Conservation (phyloP, 2,797 vertebrate species). For the Cheirogaleus major region DNA sequence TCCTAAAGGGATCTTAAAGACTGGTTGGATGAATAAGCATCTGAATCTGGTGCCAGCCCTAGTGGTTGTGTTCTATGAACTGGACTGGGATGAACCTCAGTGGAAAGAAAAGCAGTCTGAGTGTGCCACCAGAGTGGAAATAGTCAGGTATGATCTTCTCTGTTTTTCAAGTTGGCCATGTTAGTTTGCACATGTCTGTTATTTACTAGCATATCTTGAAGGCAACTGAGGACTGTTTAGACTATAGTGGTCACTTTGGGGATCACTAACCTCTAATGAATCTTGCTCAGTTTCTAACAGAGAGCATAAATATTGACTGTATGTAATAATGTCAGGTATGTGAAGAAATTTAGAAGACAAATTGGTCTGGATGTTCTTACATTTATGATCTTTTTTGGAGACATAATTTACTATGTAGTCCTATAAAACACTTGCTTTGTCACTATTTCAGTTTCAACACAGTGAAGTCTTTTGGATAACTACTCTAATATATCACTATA, state of each 20-base stretch:
- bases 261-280: not conserved
- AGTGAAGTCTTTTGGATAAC: not conserved
- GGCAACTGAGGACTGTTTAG: not conserved
- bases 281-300: not conserved
- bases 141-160: constrained; percentile 91
- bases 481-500: not conserved
- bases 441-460: not conserved
- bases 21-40: constrained; percentile 99
- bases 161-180: accelerated
- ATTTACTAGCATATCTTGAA: not conserved
- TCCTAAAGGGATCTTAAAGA: constrained; percentile 98
- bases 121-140: constrained; percentile 97
- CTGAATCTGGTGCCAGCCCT: constrained; percentile 97
- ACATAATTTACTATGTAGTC: not conserved
- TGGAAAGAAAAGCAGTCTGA: constrained; percentile 99
- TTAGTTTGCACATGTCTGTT: not conserved
- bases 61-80: constrained; percentile 97
- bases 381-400: not conserved
- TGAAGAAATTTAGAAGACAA: not conserved
- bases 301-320: not conserved
- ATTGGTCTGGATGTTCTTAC: not conserved
- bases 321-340: not conserved
- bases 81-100: constrained; percentile 98
- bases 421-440: not conserved
- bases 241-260: not conserved